Conservation (phyloP, 1,140 invertebrate species). For the Cydia strobilella region DNA sequence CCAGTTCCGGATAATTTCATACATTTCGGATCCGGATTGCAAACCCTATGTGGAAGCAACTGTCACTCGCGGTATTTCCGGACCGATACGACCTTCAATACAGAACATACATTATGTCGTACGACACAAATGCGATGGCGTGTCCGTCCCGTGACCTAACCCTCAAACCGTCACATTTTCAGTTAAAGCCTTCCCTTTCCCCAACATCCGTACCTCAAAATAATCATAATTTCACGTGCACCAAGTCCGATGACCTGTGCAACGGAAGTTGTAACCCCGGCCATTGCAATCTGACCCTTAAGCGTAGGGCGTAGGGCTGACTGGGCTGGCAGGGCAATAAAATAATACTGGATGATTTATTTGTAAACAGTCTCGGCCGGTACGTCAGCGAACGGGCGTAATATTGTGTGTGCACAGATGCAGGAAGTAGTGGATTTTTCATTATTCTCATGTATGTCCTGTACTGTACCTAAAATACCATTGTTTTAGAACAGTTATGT, state of each 20-base stretch:
- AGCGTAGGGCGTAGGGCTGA: conserved; percentile 19
- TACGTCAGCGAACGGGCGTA: conserved; percentile 53
- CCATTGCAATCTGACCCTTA: neutral
- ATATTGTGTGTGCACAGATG: conserved; percentile 50
- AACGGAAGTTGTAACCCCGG: conserved; percentile 15
- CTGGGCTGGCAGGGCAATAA: conserved; percentile 55
- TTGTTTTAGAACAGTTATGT: too few species aligned
- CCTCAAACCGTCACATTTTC: conserved; percentile 1
- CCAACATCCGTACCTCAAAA: conserved; percentile 41
- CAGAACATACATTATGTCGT: too few species aligned
- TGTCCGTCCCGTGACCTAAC: neutral
- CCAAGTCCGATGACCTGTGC: conserved; percentile 35
- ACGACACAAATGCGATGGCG: too few species aligned
- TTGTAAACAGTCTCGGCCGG: conserved; percentile 64
- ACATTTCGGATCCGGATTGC: too few species aligned
- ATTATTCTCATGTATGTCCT: neutral
- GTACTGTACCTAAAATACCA: too few species aligned
- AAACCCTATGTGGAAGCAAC: too few species aligned
- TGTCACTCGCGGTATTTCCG: too few species aligned
- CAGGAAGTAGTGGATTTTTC: conserved; percentile 33
- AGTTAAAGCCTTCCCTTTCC: conserved; percentile 33
- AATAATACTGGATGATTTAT: conserved; percentile 73
- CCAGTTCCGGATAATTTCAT: too few species aligned
- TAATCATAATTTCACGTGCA: conserved; percentile 39
- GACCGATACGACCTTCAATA: too few species aligned